Conservation (phyloP, 2,113 vertebrate species). For the Sitta europaea region DNA sequence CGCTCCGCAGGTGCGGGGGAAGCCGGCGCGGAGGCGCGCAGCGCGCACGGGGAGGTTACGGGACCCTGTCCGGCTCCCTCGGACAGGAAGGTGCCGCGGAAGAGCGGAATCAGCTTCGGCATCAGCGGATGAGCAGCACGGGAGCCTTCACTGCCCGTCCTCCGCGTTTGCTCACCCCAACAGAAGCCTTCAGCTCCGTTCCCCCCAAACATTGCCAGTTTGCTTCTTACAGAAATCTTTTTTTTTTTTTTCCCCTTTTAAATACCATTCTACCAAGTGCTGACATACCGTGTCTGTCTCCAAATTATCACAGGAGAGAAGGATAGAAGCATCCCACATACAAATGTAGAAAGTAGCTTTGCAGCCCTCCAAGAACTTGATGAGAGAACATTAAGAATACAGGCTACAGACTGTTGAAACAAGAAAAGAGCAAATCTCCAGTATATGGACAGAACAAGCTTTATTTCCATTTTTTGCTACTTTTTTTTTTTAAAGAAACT, state of each 20-base stretch:
- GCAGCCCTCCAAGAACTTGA: fast-evolving
- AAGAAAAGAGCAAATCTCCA: background rate
- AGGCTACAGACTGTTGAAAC: background rate
- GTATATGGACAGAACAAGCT: background rate
- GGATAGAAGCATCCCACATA: fast-evolving
- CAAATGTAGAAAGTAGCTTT: background rate
- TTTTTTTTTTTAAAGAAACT: background rate
- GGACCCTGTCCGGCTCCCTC: background rate
- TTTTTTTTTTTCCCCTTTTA: background rate
- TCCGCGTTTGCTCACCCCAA: fast-evolving
- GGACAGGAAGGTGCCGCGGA: too few relatives aligned
- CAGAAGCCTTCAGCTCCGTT: fast-evolving
- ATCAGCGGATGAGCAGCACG: fast-evolving
- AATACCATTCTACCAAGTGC: background rate
- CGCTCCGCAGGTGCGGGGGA: background rate
- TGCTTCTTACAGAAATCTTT: background rate
- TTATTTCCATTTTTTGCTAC: background rate
- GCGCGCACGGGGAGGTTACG: fast-evolving
- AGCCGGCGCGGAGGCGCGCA: background rate
- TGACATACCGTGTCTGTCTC: background rate
- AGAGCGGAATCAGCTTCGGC: background rate
- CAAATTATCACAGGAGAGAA: background rate
- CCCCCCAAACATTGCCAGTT: background rate
- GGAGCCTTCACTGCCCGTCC: background rate
- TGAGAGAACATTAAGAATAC: background rate